A percentile compares a stretch with the other conserved stretches of the same genome.
Evolutionary conservation across 1,140 invertebrate genomes (phyloP).

Genomic region (Drosophila ohnishii): DNA sequence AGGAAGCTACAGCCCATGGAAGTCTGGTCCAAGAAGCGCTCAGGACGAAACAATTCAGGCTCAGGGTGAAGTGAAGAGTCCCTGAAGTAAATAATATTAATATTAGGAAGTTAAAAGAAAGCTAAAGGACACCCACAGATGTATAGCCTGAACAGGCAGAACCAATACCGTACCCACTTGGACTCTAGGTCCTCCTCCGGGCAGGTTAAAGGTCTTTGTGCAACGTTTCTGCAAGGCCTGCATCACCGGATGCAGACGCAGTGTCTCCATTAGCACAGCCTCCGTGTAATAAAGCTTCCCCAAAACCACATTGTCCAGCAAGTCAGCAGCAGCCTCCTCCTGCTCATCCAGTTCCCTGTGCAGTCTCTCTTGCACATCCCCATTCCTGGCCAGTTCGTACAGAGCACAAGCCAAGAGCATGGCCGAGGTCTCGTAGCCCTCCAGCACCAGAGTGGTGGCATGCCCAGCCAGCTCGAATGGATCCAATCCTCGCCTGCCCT

Average conservation of each 20-base stretch:
- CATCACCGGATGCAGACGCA: conserved; percentile 69
- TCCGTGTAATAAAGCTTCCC: conserved; percentile 84
- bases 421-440: conserved; percentile 74
- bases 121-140: conserved; percentile 44
- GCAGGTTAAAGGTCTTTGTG: conserved; percentile 51
- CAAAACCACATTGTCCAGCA: conserved; percentile 82
- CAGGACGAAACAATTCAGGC: conserved; percentile 85
- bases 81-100: no score
- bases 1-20: conserved; percentile 85
- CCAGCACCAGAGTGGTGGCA: conserved; percentile 60
- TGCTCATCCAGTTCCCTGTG: conserved; percentile 84
- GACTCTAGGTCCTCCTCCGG: not conserved
- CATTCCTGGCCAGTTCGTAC: conserved; percentile 84
- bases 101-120: no score
- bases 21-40: conserved; percentile 85
- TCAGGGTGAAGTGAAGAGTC: conserved; percentile 84
- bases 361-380: conserved; percentile 84
- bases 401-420: conserved; percentile 57
- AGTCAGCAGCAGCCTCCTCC: conserved; percentile 54
- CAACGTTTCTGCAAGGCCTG: conserved; percentile 64
- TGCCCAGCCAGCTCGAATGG: conserved; percentile 49
- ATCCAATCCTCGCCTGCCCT: not conserved
- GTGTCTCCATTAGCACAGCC: conserved; percentile 63
- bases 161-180: conserved; percentile 43
- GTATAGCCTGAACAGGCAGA: conserved; percentile 63